Evolutionary conservation across 37 sponge, comb jelly and placozoan genomes (phyloP).

Genomic region (Agelas oroides): DNA sequence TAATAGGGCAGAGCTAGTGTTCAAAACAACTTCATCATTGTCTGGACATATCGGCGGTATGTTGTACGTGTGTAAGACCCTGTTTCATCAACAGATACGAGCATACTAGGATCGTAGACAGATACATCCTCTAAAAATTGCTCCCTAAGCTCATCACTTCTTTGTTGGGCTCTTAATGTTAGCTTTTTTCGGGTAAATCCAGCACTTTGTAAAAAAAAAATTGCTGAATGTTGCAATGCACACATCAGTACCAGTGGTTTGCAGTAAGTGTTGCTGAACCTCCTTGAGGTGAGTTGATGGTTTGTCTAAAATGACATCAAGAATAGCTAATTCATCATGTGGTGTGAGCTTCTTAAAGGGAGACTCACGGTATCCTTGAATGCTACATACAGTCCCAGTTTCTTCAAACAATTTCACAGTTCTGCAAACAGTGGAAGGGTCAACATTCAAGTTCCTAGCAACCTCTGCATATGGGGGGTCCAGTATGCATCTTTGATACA

Average conservation of each 20-base stretch:
- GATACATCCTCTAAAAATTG: background rate
- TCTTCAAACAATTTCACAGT: slow-evolving; percentile 23
- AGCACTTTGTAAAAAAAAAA: background rate
- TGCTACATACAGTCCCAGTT: background rate
- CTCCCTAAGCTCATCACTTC: background rate
- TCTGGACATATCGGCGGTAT: too few species aligned
- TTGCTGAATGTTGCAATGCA: background rate
- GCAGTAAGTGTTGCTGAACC: background rate
- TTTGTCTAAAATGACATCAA: slow-evolving; percentile 10
- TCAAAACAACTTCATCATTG: too few species aligned
- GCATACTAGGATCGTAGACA: too few species aligned
- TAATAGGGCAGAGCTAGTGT: too few species aligned
- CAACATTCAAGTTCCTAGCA: too few species aligned
- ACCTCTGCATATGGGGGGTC: too few species aligned
- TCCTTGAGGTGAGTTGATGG: slow-evolving; percentile 2
- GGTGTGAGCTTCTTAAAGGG: background rate
- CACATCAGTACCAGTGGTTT: slow-evolving; percentile 11
- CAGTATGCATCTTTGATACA: too few species aligned
- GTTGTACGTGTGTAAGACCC: too few species aligned
- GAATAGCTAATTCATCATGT: background rate
- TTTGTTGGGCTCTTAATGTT: slow-evolving; percentile 12
- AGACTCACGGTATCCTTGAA: slow-evolving; percentile 18
- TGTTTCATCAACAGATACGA: too few species aligned
- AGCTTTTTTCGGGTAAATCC: slow-evolving; percentile 9
- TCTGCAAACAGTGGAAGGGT: too few species aligned